Base-by-base conservation (phyloP, 2,888 invertebrate genomes). In the Thumatha senex region DNA sequence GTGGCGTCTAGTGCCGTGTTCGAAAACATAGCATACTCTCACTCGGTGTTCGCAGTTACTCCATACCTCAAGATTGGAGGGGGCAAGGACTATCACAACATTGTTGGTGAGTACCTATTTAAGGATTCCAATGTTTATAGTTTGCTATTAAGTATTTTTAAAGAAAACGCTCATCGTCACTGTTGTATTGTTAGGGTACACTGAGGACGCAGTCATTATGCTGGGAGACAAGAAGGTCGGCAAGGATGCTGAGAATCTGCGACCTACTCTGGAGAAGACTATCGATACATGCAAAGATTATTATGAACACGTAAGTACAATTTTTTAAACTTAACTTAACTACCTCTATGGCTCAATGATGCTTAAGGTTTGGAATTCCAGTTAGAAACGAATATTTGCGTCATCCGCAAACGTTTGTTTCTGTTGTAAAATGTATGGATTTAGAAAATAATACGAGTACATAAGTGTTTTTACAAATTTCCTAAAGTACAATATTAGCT, bases 281-380 rank as follows among this genome's bases (percentile, higher is more conserved):
- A 93, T 94, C 54, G 95, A 96, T 70, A 92, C 93, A 66, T 97
- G 96, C 80, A 92, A 94, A 33, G 93, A 94, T 54, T 94, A 95
- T 63, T 92, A 94, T 9, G 86, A 94, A 51, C 82, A 88, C 50
- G 95, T 95, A 69, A 93, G 93, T 88, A 15, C 4, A 38, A 38
- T 10, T 2, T 11, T 35, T 15, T 11, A 14, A 10, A 13, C 0
- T 36, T 9, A 13, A 13, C 14, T 39, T 5, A 0, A 11, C 15
- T n/a, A n/a, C n/a, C n/a, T n/a, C n/a, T n/a, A n/a, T 15, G 2
- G 8, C 8, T 35, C 5, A 13, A 8, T 8, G 14, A n/a, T n/a
- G n/a, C n/a, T n/a, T n/a, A n/a, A n/a, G n/a, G n/a, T n/a, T n/a
- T n/a, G n/a, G n/a, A n/a, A n/a, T n/a, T n/a, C n/a, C n/a, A n/a